Evolutionary conservation across 2,113 vertebrate genomes (phyloP).

Genomic region (Osmerus eperlanus): DNA sequence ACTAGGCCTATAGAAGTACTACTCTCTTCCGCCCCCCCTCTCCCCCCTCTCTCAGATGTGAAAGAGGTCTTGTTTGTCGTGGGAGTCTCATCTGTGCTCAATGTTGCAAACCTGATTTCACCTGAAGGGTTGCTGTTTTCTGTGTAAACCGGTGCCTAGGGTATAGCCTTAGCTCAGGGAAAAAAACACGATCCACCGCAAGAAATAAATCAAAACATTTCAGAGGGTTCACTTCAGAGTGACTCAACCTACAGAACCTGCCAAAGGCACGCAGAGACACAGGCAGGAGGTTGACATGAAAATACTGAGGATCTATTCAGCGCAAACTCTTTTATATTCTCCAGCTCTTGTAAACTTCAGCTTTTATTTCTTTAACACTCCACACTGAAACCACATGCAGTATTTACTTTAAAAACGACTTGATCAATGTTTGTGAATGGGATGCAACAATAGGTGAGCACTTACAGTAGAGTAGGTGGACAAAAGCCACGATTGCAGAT

Average conservation of each 20-base stretch:
- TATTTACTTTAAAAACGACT: too few relatives aligned
- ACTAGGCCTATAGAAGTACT: not conserved
- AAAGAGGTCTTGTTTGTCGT: slow-evolving; percentile 24
- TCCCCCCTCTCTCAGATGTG: not conserved
- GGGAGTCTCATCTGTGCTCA: slow-evolving; percentile 25
- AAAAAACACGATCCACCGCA: slow-evolving; percentile 15
- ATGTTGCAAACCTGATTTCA: slow-evolving; percentile 40
- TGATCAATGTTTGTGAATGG: too few relatives aligned
- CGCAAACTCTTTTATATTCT: not conserved
- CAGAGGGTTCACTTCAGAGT: slow-evolving; percentile 18
- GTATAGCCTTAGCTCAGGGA: slow-evolving; percentile 32
- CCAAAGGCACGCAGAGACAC: slow-evolving; percentile 32
- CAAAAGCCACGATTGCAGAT: too few relatives aligned
- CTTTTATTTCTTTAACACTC: too few relatives aligned
- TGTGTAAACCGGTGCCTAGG: slow-evolving; percentile 35
- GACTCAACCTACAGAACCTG: slow-evolving; percentile 39
- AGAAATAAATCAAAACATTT: slow-evolving; percentile 57
- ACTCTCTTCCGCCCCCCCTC: not conserved
- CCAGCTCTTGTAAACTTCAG: not conserved
- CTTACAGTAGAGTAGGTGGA: too few relatives aligned
- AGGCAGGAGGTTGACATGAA: slow-evolving; percentile 19
- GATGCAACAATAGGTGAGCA: too few relatives aligned
- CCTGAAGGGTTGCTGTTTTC: slow-evolving; percentile 31
- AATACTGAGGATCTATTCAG: not conserved
- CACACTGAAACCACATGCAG: too few relatives aligned